Conservation (phyloP, 2,888 invertebrate species). For the Drosophila kanekoi region DNA sequence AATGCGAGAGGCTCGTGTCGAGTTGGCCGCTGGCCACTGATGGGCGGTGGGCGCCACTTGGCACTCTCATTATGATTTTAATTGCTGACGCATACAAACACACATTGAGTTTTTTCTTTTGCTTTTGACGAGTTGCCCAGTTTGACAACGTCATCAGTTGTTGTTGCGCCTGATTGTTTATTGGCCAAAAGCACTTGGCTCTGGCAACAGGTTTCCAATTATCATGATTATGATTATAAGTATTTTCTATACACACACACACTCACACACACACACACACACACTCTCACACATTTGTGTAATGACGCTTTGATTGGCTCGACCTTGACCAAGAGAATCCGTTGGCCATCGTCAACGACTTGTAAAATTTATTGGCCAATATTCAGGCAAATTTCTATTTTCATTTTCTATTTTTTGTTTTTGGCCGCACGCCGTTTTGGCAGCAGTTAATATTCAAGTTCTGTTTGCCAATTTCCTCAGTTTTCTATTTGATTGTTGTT, state of each 20-base stretch:
- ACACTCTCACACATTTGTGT: conserved; percentile 32
- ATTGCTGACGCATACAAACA: conserved; percentile 75
- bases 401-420: conserved; percentile 14
- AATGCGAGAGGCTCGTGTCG: conserved; percentile 56
- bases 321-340: conserved; percentile 55
- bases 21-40: conserved; percentile 74
- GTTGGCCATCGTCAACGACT: conserved; percentile 73
- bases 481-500: conserved; percentile 39
- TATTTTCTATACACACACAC: conserved; percentile 22
- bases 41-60: conserved; percentile 58
- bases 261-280: conserved; percentile 5
- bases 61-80: conserved; percentile 79
- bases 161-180: conserved; percentile 66
- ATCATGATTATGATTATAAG: conserved; percentile 61
- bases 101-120: conserved; percentile 35
- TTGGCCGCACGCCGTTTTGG: conserved; percentile 63
- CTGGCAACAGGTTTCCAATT: conserved; percentile 75
- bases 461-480: conserved; percentile 70
- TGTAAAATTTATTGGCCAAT: conserved; percentile 81
- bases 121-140: conserved; percentile 82
- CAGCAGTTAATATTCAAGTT: conserved; percentile 79
- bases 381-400: conserved; percentile 55
- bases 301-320: conserved; percentile 73
- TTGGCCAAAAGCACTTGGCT: conserved; percentile 71
- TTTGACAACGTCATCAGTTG: conserved; percentile 70